These are phyloP conservation scores for Rhamphomyia laevipes DNA, from an alignment of 2,888 invertebrate genomes.

Conservation along the genomic window DNA sequence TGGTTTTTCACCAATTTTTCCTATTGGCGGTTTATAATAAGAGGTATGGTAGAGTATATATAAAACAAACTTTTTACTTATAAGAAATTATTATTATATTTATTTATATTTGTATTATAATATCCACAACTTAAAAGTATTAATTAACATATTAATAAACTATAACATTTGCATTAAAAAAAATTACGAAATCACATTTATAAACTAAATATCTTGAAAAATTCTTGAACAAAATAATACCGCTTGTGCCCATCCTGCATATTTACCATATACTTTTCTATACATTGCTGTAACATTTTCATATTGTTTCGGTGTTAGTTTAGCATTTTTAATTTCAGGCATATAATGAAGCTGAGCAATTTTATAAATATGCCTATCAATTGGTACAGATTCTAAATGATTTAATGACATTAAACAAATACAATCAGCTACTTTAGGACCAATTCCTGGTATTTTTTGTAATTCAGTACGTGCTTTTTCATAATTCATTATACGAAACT, in stretches of 20 bases:
- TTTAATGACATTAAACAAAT: conserved; percentile 93
- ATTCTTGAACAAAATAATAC: conserved; percentile 36
- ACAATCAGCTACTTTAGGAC: conserved; percentile 96
- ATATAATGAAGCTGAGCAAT: conserved; percentile 72
- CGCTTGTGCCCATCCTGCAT: conserved; percentile 93
- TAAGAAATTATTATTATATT: too few species aligned
- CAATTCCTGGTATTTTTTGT: conserved; percentile 75
- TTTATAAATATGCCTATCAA: conserved; percentile 94
- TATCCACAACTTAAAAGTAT: too few species aligned
- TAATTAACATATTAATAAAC: too few species aligned
- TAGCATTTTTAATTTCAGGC: conserved; percentile 56
- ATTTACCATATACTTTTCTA: conserved; percentile 64
- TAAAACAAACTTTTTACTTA: too few species aligned
- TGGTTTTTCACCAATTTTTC: too few species aligned
- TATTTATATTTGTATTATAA: too few species aligned
- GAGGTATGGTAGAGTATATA: too few species aligned
- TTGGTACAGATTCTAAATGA: conserved; percentile 78
- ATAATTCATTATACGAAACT: conserved; percentile 56
- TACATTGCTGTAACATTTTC: conserved; percentile 77
- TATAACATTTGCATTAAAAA: too few species aligned
- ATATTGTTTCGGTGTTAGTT: conserved; percentile 74
- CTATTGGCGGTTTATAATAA: too few species aligned
- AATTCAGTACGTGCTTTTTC: conserved; percentile 57
- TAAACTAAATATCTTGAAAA: too few species aligned
- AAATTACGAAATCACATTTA: too few species aligned